Base-by-base conservation (phyloP, 53 echinoderm and acorn worm species). In the Henricia sp. region DNA sequence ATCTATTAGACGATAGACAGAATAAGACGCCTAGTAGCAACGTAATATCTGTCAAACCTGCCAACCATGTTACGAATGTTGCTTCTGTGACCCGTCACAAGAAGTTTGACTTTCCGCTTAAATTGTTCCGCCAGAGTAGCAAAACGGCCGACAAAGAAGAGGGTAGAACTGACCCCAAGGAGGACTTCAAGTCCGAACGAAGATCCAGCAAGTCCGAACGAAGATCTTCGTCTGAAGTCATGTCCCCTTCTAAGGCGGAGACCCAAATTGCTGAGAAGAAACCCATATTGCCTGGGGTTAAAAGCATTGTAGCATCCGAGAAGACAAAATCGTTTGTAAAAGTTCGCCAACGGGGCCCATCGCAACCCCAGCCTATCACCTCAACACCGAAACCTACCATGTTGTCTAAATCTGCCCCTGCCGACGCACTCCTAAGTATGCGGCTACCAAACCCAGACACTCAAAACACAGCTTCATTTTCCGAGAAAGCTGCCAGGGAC, bases 321-420 rank as follows among this genome's bases (percentile, higher is more conserved):
- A 84, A 72, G 44, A 37, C 72, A 10, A 72, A 37, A 84, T 57
- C 85, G n/a, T 84, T 84, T 84, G 55, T 54, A 16, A 84, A 84
- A 59, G 34, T 40, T 34, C 41, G 71, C 34, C 30, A 28, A 3
- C 39, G 21, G 30, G 42, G 33, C n/a, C 48, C 38, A 25, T 17
- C 32, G 3, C 41, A 56, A 59, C 20, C 2, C 5, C 30, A 44
- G 67, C 52, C 72, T 1, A 51, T 36, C n/a, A 72, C 33, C 35
- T 36, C 72, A 21, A 52, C 32, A 37, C 4, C 63, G 3, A 78
- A 63, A 46, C 78, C 62, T 21, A 28, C 46, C 16, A 50, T 42
- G 13, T 20, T 50, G 17, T 16, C 77, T 34, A 64, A 62, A 23
- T 48, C 64, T 4, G 14, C 59, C 57, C 57, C 59, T 39, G 28